These are phyloP conservation scores for Spilarctia lutea DNA, from an alignment of 2,888 invertebrate species.

Conservation along the genomic window DNA sequence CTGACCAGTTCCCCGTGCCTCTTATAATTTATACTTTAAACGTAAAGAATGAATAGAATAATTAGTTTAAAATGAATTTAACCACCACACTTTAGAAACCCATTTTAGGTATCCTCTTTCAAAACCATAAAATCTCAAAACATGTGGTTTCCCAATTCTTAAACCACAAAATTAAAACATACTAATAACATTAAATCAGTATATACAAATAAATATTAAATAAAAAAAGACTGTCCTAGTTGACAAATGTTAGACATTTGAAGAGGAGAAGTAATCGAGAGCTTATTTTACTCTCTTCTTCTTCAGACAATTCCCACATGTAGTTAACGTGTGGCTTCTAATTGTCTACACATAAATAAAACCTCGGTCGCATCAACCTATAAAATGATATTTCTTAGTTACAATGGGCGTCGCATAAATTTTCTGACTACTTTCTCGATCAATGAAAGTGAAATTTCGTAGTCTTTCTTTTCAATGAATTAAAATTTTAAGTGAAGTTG, in stretches of 20 bases:
- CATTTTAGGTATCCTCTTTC: no score
- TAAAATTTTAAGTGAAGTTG: conserved; percentile 34
- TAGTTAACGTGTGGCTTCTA: conserved; percentile 21
- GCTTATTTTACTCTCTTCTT: background rate
- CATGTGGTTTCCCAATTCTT: background rate
- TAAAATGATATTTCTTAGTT: conserved; percentile 53
- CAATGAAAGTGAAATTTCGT: conserved; percentile 61
- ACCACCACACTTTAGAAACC: no score
- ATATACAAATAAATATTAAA: no score
- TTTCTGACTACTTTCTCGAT: conserved; percentile 60
- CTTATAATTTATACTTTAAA: no score
- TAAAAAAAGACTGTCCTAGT: background rate
- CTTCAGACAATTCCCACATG: no score
- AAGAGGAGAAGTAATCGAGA: background rate
- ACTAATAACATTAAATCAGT: no score
- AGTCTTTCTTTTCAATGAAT: conserved; percentile 52
- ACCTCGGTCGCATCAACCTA: conserved; percentile 27
- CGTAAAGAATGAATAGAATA: no score
- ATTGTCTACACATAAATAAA: conserved; percentile 31
- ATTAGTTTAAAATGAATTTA: no score
- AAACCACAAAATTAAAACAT: background rate
- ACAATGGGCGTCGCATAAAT: conserved; percentile 60
- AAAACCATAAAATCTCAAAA: background rate
- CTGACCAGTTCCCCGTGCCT: no score
- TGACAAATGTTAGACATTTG: background rate